Evolutionary conservation across 1,140 invertebrate genomes (phyloP).

Genomic region (Wasmannia auropunctata): DNA sequence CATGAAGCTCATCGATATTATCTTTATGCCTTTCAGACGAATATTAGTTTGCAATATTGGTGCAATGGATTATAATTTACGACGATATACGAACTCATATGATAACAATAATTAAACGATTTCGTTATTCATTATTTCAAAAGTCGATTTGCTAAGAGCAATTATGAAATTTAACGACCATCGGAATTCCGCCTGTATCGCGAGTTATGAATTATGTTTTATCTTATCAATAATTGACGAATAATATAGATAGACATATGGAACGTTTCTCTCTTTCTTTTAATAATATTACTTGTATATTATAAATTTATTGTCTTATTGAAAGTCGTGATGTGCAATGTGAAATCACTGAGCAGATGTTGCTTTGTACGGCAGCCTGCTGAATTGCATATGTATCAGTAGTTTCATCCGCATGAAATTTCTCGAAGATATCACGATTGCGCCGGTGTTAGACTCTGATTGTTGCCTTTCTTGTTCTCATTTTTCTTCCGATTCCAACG

Average conservation of each 20-base stretch:
- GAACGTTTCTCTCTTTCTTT: not conserved
- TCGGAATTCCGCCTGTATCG: not conserved
- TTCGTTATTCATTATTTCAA: not conserved
- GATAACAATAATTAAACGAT: not conserved
- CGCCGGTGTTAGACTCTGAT: not conserved
- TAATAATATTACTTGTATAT: not conserved
- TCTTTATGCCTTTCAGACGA: slow-evolving; percentile 14
- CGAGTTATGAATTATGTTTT: not conserved
- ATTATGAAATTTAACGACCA: not conserved
- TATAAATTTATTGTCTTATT: not conserved
- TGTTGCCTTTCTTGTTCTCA: not conserved
- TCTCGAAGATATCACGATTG: not conserved
- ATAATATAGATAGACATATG: not conserved
- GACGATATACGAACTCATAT: not conserved
- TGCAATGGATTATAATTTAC: not conserved
- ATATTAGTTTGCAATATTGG: slow-evolving; percentile 29
- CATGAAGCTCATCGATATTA: not conserved
- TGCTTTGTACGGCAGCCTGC: not conserved
- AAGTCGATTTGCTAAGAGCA: not conserved
- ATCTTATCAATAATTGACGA: not conserved
- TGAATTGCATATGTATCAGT: not conserved
- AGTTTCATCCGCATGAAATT: not conserved
- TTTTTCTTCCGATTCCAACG: not conserved
- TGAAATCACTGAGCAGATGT: not conserved
- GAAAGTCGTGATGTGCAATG: not conserved